Evolutionary conservation across 2,113 vertebrate genomes (phyloP).

Genomic region (Otocyon megalotis): DNA sequence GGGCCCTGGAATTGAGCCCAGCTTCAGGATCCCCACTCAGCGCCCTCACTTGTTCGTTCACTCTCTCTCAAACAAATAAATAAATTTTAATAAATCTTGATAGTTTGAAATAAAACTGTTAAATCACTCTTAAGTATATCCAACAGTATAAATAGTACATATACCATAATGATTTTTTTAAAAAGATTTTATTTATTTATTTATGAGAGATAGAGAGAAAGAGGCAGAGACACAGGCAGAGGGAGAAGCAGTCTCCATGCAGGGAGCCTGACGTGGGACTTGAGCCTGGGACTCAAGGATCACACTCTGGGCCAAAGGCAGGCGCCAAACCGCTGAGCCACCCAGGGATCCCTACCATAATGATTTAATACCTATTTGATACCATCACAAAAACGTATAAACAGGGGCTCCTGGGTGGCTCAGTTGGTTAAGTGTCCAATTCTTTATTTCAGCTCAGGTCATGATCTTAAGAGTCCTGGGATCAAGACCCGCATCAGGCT

Average conservation of each 20-base stretch:
- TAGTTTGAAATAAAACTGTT: slow-evolving; percentile 47
- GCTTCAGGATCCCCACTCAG: not conserved
- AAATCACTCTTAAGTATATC: slow-evolving; percentile 27
- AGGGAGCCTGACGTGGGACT: too few relatives aligned
- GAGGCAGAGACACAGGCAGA: too few relatives aligned
- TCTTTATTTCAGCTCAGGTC: too few relatives aligned
- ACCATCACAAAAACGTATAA: not conserved
- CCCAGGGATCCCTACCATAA: too few relatives aligned
- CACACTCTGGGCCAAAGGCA: too few relatives aligned
- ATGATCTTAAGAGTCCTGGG: too few relatives aligned
- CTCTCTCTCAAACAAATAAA: not conserved
- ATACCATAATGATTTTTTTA: not conserved
- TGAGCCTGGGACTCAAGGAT: too few relatives aligned
- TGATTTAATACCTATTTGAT: not conserved
- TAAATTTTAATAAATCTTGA: not conserved
- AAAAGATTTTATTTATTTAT: too few relatives aligned
- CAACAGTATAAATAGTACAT: slow-evolving; percentile 25
- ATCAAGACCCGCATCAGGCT: too few relatives aligned
- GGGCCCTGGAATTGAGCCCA: not conserved
- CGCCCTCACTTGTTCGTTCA: not conserved
- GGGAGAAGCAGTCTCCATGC: too few relatives aligned
- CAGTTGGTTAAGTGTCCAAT: not conserved
- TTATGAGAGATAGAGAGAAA: too few relatives aligned
- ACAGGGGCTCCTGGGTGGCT: not conserved
- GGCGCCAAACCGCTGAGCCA: too few relatives aligned